These are phyloP conservation scores for Panopea generosa DNA, from an alignment of 2,888 invertebrate genomes.

Conservation along the genomic window DNA sequence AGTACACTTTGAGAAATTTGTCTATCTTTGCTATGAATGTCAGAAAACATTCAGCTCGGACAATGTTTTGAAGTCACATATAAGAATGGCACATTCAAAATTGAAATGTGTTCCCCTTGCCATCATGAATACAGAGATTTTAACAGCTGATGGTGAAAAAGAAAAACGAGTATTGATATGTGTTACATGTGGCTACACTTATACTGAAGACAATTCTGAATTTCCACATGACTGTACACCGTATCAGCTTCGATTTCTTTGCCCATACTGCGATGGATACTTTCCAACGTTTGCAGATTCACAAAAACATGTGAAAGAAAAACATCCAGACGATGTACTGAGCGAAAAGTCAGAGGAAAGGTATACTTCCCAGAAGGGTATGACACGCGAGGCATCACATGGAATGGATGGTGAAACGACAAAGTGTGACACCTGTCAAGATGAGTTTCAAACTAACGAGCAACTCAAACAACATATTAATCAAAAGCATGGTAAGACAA, in stretches of 20 bases:
- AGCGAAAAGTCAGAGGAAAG: constrained; percentile 1
- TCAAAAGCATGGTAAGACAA: constrained; percentile 39
- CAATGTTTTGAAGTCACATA: constrained; percentile 4
- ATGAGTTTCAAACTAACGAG: constrained; percentile 16
- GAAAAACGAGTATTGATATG: constrained; percentile 4
- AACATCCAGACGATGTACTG: background rate
- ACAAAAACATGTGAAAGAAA: background rate
- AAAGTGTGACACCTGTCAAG: constrained; percentile 21
- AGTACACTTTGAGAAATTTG: constrained; percentile 9
- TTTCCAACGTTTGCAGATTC: background rate
- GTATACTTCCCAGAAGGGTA: constrained; percentile 6
- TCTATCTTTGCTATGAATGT: constrained; percentile 14
- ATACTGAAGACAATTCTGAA: background rate
- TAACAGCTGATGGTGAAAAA: background rate
- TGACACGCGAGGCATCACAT: constrained; percentile 18
- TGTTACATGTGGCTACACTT: constrained; percentile 15
- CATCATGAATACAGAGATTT: constrained; percentile 6
- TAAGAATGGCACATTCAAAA: constrained; percentile 16
- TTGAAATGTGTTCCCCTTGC: background rate
- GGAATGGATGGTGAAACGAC: constrained; percentile 3
- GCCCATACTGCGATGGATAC: constrained; percentile 26
- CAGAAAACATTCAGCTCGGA: constrained; percentile 12
- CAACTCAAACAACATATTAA: constrained; percentile 35
- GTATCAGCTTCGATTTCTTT: constrained; percentile 19
- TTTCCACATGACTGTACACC: constrained; percentile 26